These are phyloP conservation scores for Odontophorus gujanensis DNA, from an alignment of 2,113 vertebrate species.

Conservation along the genomic window DNA sequence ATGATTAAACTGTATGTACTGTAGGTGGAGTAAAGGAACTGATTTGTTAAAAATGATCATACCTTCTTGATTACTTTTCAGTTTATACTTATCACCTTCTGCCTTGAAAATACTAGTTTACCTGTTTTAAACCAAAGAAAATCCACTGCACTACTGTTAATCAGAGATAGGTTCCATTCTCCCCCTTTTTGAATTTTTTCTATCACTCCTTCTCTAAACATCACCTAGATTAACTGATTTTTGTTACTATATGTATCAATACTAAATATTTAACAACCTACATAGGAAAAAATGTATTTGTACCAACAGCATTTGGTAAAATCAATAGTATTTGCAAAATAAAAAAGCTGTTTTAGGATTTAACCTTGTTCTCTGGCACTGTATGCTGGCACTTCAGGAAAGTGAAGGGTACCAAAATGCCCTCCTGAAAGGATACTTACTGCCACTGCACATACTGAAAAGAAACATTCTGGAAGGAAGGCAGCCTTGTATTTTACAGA, in stretches of 20 bases:
- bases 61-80: not conserved
- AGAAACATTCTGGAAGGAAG: not conserved
- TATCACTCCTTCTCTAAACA: not conserved
- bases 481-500: not conserved
- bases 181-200: not conserved
- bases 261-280: conserved; percentile 10
- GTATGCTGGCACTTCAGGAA: not conserved
- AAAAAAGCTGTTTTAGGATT: not conserved
- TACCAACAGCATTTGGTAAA: not conserved
- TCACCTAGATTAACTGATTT: conserved; percentile 15
- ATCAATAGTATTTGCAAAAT: not conserved
- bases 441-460: not conserved
- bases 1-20: conserved; percentile 22
- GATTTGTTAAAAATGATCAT: not conserved
- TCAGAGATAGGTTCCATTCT: not conserved
- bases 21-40: conserved; percentile 67
- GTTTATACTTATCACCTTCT: not conserved
- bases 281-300: not conserved
- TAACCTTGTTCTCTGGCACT: not conserved
- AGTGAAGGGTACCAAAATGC: not conserved
- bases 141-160: not conserved
- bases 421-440: not conserved
- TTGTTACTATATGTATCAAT: not conserved
- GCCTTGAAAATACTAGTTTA: not conserved
- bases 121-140: not conserved